Base-by-base conservation (phyloP, 1,140 invertebrate genomes). In the Ladona fulva region DNA sequence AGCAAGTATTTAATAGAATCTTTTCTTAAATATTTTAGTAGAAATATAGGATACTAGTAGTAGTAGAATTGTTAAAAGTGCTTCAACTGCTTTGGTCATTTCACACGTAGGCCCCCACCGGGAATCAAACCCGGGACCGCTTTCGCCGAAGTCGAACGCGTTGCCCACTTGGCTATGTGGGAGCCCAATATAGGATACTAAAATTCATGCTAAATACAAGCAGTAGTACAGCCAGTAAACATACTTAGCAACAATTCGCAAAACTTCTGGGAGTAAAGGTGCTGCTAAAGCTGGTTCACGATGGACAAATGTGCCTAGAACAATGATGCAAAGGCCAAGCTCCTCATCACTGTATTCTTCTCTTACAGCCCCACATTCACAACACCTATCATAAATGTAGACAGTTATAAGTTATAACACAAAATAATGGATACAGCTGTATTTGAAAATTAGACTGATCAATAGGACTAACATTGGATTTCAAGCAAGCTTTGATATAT, bases 321-420 rank as follows among this genome's bases (percentile, higher is more conserved):
- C 93, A 29, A 98, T 94, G 79, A 99, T 95, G 83, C 96, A 95
- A 25, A 99, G 87, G 0, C 96, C 96, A 52, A 99, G 88, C 84
- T 99, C 97, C 84, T 99, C 97, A 85, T 99, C 97, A 80, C 94
- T 96, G 84, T 99, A 99, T 82, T 96, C 92, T 87, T 99, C 97
- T 80, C 93, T 90, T 0, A 92, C 83, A 77, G 89, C 89, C 73
- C 95, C 94, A 84, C 94, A 96, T 83, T 96, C 93, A 1, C 92
- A 89, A 82, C 93, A 92, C 78, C 92, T 90, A 29, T 24, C 81
- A 79, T 42, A 75, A 78, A 79, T 74, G 77, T 6, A 80, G 25
- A 52, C 1, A 42, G 75, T 42, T 77, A 19, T 73, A 24, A 37
- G 8, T 37, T 37, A 16, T 25, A 19, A 59, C 16, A 16, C 24